Percentiles rank a stretch among this genome's conserved stretches.
phyloP scores from a whole-genome alignment of 2,797 vertebrate genomes.

The Adelosebastes latens region DNA sequence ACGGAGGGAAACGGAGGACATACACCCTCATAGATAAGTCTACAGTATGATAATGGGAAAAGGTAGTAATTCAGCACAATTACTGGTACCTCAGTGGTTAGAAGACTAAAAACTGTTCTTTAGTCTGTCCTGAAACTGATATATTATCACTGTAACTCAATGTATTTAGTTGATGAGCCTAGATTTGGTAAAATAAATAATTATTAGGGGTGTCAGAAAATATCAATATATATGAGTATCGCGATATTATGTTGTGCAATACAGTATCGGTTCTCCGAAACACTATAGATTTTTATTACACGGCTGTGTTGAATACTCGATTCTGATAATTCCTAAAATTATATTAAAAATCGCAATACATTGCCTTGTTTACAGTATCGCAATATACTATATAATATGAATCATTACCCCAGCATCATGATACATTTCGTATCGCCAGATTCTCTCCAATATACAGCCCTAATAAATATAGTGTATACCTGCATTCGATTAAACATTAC shows the following conservation, averaged over 20 bases:
- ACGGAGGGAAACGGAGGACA: slow-evolving; percentile 25
- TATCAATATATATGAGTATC: too few species aligned
- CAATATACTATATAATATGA: too few species aligned
- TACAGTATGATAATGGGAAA: slow-evolving; percentile 27
- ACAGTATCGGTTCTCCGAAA: too few species aligned
- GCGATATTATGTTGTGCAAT: too few species aligned
- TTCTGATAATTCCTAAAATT: too few species aligned
- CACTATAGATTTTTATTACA: too few species aligned
- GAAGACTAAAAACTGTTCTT: slow-evolving; percentile 1
- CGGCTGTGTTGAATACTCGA: too few species aligned
- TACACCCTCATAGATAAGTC: slow-evolving; percentile 16
- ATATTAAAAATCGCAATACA: too few species aligned
- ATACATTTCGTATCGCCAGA: too few species aligned
- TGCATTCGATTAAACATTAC: not conserved
- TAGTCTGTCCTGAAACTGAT: not conserved
- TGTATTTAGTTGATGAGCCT: not conserved
- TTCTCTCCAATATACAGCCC: too few species aligned
- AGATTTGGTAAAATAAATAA: not conserved
- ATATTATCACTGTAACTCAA: not conserved
- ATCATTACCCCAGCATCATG: too few species aligned
- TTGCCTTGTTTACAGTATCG: too few species aligned
- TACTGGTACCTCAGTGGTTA: not conserved
- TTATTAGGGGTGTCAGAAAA: not conserved
- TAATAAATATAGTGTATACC: not conserved
- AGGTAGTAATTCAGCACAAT: slow-evolving; percentile 11